phyloP scores from a whole-genome alignment of 2,113 vertebrate genomes.

The Cinclus cinclus region DNA sequence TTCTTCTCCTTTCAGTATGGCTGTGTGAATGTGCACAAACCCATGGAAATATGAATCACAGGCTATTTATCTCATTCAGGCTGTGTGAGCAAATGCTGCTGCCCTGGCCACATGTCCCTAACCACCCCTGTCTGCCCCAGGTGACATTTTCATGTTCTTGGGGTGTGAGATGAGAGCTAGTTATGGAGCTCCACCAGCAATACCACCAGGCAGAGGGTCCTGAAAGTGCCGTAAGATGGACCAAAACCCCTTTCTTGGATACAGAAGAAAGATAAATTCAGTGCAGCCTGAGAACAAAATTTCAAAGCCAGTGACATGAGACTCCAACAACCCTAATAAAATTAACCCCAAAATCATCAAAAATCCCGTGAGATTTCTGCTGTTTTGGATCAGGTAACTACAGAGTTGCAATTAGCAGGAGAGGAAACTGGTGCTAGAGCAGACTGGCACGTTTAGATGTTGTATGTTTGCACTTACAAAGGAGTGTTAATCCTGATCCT shows the following conservation, averaged over 20 bases:
- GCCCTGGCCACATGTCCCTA: neutral
- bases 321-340: neutral
- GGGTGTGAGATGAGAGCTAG: neutral
- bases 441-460: neutral
- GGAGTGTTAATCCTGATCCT: neutral
- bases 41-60: neutral
- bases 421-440: neutral
- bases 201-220: neutral
- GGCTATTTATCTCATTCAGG: neutral
- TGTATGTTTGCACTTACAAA: neutral
- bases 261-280: neutral
- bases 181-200: neutral
- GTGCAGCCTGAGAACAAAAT: neutral
- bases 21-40: neutral
- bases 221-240: neutral
- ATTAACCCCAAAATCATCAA: neutral
- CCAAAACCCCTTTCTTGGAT: neutral
- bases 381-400: neutral
- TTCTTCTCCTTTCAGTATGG: neutral
- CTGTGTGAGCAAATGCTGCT: neutral
- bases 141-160: neutral
- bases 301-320: neutral
- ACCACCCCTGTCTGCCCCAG: neutral
- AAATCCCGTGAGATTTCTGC: neutral
- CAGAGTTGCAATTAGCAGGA: neutral